These are phyloP conservation scores for Caiman crocodilus DNA, from an alignment of 2,797 vertebrate species.

Conservation along the genomic window DNA sequence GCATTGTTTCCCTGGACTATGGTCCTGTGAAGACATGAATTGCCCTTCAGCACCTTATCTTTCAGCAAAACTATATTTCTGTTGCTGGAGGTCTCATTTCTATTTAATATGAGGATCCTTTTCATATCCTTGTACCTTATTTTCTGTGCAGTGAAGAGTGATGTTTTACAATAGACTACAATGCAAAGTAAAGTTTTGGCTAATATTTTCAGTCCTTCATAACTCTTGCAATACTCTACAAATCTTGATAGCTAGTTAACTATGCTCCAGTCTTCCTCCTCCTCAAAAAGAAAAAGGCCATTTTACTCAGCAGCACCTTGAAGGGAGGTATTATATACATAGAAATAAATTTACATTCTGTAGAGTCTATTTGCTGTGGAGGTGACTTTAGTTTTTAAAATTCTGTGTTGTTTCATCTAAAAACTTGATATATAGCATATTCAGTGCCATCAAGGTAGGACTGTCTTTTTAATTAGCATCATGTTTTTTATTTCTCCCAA, in stretches of 20 bases:
- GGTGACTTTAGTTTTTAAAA: neutral
- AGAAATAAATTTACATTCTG: neutral
- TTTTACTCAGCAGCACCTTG: neutral
- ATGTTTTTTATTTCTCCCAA: slow-evolving; percentile 30
- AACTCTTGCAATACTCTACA: neutral
- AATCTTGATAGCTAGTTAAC: neutral
- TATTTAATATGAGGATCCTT: rapidly evolving
- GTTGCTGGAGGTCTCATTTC: neutral
- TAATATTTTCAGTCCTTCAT: neutral
- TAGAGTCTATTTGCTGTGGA: neutral
- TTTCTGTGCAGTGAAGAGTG: neutral
- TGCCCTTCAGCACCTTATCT: neutral
- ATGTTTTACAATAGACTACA: neutral
- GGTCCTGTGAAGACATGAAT: neutral
- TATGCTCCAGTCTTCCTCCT: too few species aligned
- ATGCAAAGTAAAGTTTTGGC: neutral
- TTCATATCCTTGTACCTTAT: rapidly evolving
- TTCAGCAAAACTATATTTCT: neutral
- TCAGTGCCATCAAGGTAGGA: slow-evolving; percentile 21
- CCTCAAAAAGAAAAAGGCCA: rapidly evolving
- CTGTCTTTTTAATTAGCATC: slow-evolving; percentile 41
- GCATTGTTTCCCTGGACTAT: neutral
- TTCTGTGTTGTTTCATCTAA: neutral
- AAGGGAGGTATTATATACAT: neutral
- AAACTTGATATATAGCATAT: neutral